These are phyloP conservation scores for Cyphomyrus plagiostoma DNA, from an alignment of 2,113 vertebrate species.

Conservation along the genomic window DNA sequence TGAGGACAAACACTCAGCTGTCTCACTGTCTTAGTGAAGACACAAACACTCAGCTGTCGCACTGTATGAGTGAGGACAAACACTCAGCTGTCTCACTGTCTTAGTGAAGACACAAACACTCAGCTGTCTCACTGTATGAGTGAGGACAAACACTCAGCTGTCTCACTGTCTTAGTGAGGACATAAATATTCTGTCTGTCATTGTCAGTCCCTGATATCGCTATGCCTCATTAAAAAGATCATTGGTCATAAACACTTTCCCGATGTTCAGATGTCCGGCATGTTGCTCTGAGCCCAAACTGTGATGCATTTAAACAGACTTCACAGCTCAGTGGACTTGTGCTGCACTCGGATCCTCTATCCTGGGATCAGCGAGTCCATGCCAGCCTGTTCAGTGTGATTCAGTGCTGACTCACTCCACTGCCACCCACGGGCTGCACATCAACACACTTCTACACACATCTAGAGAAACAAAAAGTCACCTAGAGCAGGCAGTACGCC, in stretches of 20 bases:
- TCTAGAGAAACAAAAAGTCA: slow-evolving; percentile 30
- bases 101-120: neutral
- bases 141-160: neutral
- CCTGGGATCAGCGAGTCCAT: neutral
- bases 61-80: neutral
- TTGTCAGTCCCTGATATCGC: neutral
- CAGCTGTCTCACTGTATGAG: neutral
- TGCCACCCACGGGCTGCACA: slow-evolving; percentile 41
- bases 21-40: neutral
- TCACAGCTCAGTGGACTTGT: neutral
- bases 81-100: neutral
- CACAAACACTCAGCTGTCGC: neutral
- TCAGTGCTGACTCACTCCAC: slow-evolving; percentile 40
- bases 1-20: neutral
- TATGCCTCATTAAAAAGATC: neutral
- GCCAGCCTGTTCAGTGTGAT: slow-evolving; percentile 28
- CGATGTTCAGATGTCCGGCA: neutral
- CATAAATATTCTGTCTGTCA: neutral
- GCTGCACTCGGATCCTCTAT: neutral
- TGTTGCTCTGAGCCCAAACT: neutral
- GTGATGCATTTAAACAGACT: neutral
- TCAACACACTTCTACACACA: slow-evolving; percentile 40
- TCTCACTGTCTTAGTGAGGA: neutral
- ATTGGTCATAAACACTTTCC: neutral
- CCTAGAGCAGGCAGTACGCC: slow-evolving; percentile 33